Evolutionary conservation across 2,113 vertebrate species (phyloP).

Genomic region (Pygathrix nemaeus): DNA sequence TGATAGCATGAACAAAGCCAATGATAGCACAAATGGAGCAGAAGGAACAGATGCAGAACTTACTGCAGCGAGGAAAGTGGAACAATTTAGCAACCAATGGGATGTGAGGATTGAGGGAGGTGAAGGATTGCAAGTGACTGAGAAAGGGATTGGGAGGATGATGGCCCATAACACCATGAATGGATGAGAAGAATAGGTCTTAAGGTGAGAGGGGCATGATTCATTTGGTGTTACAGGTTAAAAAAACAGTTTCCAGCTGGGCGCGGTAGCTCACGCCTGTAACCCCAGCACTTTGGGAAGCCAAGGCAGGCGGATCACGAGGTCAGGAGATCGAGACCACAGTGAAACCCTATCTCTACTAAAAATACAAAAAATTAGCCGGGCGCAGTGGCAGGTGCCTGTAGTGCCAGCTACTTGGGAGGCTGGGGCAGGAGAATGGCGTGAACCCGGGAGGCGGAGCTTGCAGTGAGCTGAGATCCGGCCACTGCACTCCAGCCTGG

Average conservation of each 20-base stretch:
- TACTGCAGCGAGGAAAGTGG: not conserved
- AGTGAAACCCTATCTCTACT: too few relatives aligned
- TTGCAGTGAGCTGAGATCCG: too few relatives aligned
- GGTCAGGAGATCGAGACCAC: too few relatives aligned
- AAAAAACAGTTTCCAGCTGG: not conserved
- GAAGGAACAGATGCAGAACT: not conserved
- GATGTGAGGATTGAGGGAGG: not conserved
- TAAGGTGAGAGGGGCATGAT: not conserved
- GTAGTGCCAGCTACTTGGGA: too few relatives aligned
- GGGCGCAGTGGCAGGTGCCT: too few relatives aligned
- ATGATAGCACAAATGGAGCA: not conserved
- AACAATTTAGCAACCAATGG: not conserved
- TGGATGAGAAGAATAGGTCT: not conserved
- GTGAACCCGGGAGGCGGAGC: too few relatives aligned
- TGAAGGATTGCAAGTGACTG: not conserved
- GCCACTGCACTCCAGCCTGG: too few relatives aligned
- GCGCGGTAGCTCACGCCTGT: too few relatives aligned
- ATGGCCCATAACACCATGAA: not conserved
- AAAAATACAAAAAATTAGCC: too few relatives aligned
- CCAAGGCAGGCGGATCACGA: rapidly evolving
- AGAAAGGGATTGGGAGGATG: not conserved
- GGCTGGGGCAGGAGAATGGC: too few relatives aligned
- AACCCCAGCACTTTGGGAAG: too few relatives aligned
- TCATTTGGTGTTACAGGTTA: not conserved
- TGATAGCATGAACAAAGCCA: not conserved